Evolutionary conservation across 2,888 invertebrate genomes (phyloP), one percentile per base, ranked within the genome.

Genomic region (Dryomyza anilis): DNA sequence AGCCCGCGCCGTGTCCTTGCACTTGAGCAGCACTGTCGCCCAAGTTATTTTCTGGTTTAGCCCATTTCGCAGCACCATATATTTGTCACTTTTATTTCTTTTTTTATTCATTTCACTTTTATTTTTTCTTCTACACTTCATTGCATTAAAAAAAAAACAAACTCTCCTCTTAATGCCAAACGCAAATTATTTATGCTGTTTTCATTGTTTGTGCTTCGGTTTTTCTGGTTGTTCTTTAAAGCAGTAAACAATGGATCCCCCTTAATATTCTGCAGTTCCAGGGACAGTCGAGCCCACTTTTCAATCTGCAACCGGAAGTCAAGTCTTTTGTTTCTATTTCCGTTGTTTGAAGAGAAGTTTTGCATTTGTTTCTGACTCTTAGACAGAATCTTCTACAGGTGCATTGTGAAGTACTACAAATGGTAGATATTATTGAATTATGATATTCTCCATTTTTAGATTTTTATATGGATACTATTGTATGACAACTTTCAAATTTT

Each of bases 271-370:
- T 14, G 21, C 53, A 12, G 12, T 29, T 29, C n/a, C n/a, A n/a
- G n/a, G n/a, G n/a, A 8, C 2, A 16, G 27, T 25, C 19, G 39
- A 39, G 39, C 23, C 25, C 23, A 25, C n/a, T 25, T 23, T 14
- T 10, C 14, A 2, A 33, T 16, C 16, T 33, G n/a, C 33, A 48
- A 60, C 58, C 77, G 77, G 77, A 76, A 74, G 72, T 77, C 70
- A 70, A 73, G 74, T 73, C 76, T 73, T 76, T 77, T 76, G 77
- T 77, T 76, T 76, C 74, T 73, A 76, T 76, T 76, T 77, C 77
- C 76, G 75, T 76, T 76, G 72, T 76, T 76, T 75, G 77, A 77
- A 76, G 74, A 75, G 74, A 63, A 73, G 73, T 56, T 53, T 27
- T 58, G 45, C 36, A 27, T 55, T 55, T 33, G 55, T 55, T 55